Conservation (phyloP, 2,113 vertebrate genomes). For the Trichomycterus rosablanca region DNA sequence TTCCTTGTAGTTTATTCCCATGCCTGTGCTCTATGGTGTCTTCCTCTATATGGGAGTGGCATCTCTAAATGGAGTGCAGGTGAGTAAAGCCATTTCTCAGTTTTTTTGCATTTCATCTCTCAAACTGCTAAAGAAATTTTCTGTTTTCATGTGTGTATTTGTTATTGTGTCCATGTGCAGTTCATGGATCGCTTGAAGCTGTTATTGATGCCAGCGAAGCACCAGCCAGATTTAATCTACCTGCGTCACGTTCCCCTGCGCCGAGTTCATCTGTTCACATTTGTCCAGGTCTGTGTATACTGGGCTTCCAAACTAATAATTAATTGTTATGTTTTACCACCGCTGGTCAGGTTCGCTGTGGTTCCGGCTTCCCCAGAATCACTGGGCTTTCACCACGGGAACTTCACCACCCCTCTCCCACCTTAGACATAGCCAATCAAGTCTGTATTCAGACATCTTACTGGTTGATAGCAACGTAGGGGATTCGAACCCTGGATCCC, state of each 20-base stretch:
- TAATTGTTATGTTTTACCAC: too few relatives aligned
- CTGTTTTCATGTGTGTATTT: background rate
- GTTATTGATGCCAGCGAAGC: conserved; percentile 94
- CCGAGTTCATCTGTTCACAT: conserved; percentile 93
- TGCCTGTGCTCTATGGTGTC: conserved; percentile 73
- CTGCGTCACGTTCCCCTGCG: conserved; percentile 91
- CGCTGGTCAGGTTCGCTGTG: too few relatives aligned
- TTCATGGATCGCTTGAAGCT: conserved; percentile 97
- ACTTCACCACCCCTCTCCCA: too few relatives aligned
- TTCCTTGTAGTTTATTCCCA: conserved; percentile 64
- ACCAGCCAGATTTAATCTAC: conserved; percentile 97
- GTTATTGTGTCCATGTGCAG: conserved; percentile 54
- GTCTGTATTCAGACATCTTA: too few relatives aligned
- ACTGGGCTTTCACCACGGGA: too few relatives aligned
- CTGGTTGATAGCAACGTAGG: too few relatives aligned
- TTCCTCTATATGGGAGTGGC: conserved; percentile 77
- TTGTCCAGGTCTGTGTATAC: conserved; percentile 72
- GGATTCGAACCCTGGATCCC: too few relatives aligned
- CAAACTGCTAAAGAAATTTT: too few relatives aligned
- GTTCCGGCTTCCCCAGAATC: too few relatives aligned
- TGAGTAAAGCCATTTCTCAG: conserved; percentile 51
- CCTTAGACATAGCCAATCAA: too few relatives aligned
- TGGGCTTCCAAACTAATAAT: background rate
- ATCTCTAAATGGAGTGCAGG: conserved; percentile 71
- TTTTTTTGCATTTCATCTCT: too few relatives aligned